Evolutionary conservation across 1,140 invertebrate species (phyloP).

Genomic region (Cotesia chilonis): DNA sequence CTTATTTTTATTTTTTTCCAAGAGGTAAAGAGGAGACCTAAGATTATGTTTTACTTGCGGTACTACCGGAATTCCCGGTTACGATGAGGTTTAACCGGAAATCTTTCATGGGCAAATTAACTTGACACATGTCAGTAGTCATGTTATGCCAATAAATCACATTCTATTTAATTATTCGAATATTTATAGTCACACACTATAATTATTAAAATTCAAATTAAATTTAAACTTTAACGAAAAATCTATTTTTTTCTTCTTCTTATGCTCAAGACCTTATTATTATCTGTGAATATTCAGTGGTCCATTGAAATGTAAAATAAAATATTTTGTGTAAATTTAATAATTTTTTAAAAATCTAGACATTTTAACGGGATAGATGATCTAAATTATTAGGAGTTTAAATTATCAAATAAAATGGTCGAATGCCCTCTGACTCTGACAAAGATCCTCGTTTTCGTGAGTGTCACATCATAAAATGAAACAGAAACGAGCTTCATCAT

Average conservation of each 20-base stretch:
- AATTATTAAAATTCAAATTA: too few relatives aligned
- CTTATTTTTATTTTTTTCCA: too few relatives aligned
- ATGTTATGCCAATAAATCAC: too few relatives aligned
- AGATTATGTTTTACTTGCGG: slow-evolving; percentile 2
- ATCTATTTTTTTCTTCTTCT: too few relatives aligned
- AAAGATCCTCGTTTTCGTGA: slow-evolving; percentile 24
- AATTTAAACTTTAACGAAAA: too few relatives aligned
- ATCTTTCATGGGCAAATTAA: slow-evolving; percentile 11
- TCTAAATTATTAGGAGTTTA: not conserved
- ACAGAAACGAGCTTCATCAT: slow-evolving; percentile 32
- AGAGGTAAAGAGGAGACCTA: too few relatives aligned
- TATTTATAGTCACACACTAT: too few relatives aligned
- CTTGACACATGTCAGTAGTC: not conserved
- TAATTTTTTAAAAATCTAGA: too few relatives aligned
- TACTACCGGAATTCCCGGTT: slow-evolving; percentile 21
- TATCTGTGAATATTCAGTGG: too few relatives aligned
- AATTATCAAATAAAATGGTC: slow-evolving; percentile 30
- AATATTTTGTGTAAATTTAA: too few relatives aligned
- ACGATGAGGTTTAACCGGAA: not conserved
- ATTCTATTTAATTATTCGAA: not conserved
- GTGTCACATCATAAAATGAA: slow-evolving; percentile 49
- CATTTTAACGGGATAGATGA: not conserved
- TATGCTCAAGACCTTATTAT: too few relatives aligned
- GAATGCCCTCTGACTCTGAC: slow-evolving; percentile 41
- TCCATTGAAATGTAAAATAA: too few relatives aligned